Conservation (phyloP, 1,140 invertebrate genomes). For the Pemphigus obesinymphae region DNA sequence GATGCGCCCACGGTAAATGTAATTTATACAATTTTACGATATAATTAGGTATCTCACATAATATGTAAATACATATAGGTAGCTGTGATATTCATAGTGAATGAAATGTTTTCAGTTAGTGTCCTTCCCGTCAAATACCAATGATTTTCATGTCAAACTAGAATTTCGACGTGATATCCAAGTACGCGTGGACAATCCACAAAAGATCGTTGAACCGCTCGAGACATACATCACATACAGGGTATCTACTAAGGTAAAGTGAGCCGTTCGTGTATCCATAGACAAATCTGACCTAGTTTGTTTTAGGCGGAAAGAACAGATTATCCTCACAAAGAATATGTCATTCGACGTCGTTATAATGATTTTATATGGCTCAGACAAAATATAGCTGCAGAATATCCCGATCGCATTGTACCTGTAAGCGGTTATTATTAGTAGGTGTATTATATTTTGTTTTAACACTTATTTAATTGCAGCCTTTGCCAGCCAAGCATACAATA, state of each 20-base stretch:
- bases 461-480: conserved; percentile 56
- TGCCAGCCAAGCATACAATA: conserved; percentile 69
- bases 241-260: conserved; percentile 55
- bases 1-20: not conserved
- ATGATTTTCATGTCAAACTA: not conserved
- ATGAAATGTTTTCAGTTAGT: not conserved
- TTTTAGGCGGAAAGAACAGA: conserved; percentile 62
- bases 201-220: conserved; percentile 69
- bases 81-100: not conserved
- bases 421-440: conserved; percentile 45
- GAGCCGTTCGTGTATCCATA: not conserved
- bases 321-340: conserved; percentile 62
- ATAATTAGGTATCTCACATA: too few relatives aligned
- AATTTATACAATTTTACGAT: not conserved
- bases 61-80: too few relatives aligned
- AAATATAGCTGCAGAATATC: conserved; percentile 62
- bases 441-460: not conserved
- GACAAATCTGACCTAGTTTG: conserved; percentile 38
- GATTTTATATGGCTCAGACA: conserved; percentile 71
- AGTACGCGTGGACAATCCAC: conserved; percentile 70
- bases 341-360: conserved; percentile 67
- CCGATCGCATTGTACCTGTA: conserved; percentile 67
- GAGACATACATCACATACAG: conserved; percentile 72
- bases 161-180: conserved; percentile 55
- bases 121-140: not conserved